phyloP scores from a whole-genome alignment of 2,888 invertebrate genomes.

The Endotricha flammealis region DNA sequence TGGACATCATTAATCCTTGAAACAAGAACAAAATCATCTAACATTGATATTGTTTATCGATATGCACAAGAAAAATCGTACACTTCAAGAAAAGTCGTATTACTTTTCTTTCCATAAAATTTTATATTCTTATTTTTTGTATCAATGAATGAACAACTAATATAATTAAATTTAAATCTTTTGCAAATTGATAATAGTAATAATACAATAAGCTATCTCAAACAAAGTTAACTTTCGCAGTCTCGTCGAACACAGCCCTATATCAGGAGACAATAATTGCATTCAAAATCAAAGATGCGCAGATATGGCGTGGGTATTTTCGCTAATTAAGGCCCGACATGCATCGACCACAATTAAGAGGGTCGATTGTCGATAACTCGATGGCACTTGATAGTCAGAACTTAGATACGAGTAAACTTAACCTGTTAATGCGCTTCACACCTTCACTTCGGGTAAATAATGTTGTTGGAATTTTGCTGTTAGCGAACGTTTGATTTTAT shows the following conservation, averaged over 20 bases:
- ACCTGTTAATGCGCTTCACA: constrained; percentile 52
- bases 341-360: constrained; percentile 69
- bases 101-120: too few relatives aligned
- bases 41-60: too few relatives aligned
- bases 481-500: constrained; percentile 9
- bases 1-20: too few relatives aligned
- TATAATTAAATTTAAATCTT: too few relatives aligned
- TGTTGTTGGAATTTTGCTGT: constrained; percentile 27
- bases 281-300: constrained; percentile 74
- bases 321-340: constrained; percentile 74
- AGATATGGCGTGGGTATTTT: constrained; percentile 66
- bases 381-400: constrained; percentile 53
- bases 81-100: too few relatives aligned
- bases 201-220: background rate
- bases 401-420: constrained; percentile 51
- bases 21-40: too few relatives aligned
- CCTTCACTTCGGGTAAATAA: constrained; percentile 47
- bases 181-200: too few relatives aligned
- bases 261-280: constrained; percentile 73
- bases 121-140: too few relatives aligned
- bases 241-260: constrained; percentile 40
- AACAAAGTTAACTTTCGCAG: constrained; percentile 22
- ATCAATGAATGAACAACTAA: too few relatives aligned
- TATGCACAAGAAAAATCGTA: too few relatives aligned
- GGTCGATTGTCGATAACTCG: constrained; percentile 66